phyloP scores from a whole-genome alignment of 2,113 vertebrate species.

The Piprites chloris region DNA sequence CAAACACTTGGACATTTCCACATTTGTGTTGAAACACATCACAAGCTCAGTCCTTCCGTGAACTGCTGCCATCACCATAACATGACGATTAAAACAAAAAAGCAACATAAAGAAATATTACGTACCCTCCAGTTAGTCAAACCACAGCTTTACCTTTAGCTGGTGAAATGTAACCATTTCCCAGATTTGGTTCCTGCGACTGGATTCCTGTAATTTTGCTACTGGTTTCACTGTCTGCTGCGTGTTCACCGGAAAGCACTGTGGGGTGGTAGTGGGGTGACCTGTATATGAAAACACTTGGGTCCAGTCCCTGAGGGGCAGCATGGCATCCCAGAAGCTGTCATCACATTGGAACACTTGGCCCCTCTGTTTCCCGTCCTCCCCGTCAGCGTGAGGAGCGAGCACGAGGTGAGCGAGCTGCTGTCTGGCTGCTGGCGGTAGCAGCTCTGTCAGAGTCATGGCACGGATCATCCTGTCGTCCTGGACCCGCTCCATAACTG shows the following conservation, averaged over 20 bases:
- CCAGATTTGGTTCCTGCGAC: neutral
- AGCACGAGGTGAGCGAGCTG: neutral
- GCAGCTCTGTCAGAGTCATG: neutral
- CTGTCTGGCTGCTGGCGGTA: neutral
- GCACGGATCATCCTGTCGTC: neutral
- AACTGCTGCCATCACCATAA: neutral
- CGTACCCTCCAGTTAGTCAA: neutral
- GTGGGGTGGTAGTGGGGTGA: neutral
- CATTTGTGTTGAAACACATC: neutral
- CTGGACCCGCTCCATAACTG: neutral
- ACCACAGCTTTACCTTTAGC: neutral
- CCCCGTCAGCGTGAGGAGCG: rapidly evolving
- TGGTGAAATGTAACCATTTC: neutral
- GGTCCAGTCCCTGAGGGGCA: neutral
- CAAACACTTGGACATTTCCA: neutral
- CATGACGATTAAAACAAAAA: neutral
- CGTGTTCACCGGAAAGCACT: neutral
- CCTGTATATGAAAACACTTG: neutral
- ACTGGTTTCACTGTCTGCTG: neutral
- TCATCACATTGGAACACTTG: rapidly evolving
- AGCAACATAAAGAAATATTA: neutral
- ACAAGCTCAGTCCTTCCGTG: neutral
- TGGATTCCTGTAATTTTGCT: neutral
- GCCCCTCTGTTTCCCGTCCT: neutral
- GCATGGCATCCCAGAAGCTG: neutral